Conservation (phyloP, 2,888 invertebrate genomes). For the Lomographa bimaculata region DNA sequence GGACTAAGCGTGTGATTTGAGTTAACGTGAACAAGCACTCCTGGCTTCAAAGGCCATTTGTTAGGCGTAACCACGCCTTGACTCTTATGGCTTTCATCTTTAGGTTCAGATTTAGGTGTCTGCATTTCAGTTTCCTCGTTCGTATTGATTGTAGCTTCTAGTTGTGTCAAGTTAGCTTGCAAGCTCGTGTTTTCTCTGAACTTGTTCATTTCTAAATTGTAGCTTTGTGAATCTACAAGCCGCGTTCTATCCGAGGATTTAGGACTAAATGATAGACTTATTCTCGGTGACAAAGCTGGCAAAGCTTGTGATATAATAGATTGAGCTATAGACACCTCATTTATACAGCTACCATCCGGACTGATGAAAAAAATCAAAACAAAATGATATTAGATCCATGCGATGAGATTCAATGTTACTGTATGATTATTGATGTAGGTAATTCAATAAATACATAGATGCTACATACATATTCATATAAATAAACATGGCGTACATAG, state of each 20-base stretch:
- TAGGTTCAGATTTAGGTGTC: slow-evolving; percentile 52
- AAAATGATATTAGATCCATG: slow-evolving; percentile 48
- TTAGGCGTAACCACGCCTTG: slow-evolving; percentile 79
- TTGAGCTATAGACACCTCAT: slow-evolving; percentile 79
- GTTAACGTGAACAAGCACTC: slow-evolving; percentile 94
- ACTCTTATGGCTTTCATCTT: slow-evolving; percentile 50
- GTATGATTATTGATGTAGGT: neutral
- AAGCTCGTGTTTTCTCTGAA: slow-evolving; percentile 53
- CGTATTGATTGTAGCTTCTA: slow-evolving; percentile 55
- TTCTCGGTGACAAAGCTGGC: slow-evolving; percentile 74
- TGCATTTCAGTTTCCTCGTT: slow-evolving; percentile 45
- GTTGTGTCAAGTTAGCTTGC: slow-evolving; percentile 42
- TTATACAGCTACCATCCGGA: slow-evolving; percentile 81
- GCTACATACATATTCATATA: slow-evolving; percentile 27
- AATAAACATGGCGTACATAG: slow-evolving; percentile 28
- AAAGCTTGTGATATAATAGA: slow-evolving; percentile 82
- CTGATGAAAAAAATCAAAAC: slow-evolving; percentile 53
- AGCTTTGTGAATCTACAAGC: slow-evolving; percentile 59
- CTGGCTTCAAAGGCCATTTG: slow-evolving; percentile 95
- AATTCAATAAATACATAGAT: slow-evolving; percentile 9
- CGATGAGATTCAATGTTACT: slow-evolving; percentile 30
- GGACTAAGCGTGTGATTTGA: slow-evolving; percentile 89
- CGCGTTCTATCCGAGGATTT: slow-evolving; percentile 76
- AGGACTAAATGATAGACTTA: slow-evolving; percentile 71
- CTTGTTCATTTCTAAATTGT: slow-evolving; percentile 65